Base-by-base conservation (phyloP, 1,140 invertebrate genomes). In the Potamilus streckersoni region DNA sequence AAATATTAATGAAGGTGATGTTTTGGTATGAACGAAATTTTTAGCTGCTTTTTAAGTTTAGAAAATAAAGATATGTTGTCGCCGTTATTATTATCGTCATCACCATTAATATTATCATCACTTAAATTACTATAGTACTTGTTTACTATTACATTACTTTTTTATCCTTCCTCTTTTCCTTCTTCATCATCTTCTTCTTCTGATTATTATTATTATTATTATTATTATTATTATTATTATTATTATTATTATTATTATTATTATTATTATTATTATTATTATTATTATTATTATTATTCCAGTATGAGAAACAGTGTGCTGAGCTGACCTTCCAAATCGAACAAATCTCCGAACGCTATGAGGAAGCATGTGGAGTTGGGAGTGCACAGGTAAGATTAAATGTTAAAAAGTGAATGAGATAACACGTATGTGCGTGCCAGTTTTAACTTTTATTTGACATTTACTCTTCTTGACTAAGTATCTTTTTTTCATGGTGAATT, bases 291-390 rank as follows among this genome's bases (percentile, higher is more conserved):
- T 71, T 71, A 38, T 70, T 15, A 57, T 81, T 80, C 56, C 80
- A 90, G 89, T 87, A 85, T 67, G 89, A 90, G 82, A 89, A 87
- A 79, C 83, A 84, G 64, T 73, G 84, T 70, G 82, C 84, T 57
- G 89, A 90, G 76, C 76, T 84, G 23, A 78, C 76, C 68, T 85
- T 87, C 79, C 83, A 87, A 68, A 67, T 86, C 68, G 89, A 90
- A 38, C 81, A 85, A 63, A 61, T 89, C 17, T 82, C 81, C 76
- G 89, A 89, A 78, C 81, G 85, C 80, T 82, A 89, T 20, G 89
- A 90, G 58, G 89, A 90, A 64, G 80, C 84, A 58, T 84, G 85
- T 17, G 84, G 86, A n/a, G 74, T 81, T 19, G 82, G 85, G 23
- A 76, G 81, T 38, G 73, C 83, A 31, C 85, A 85, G 79, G 89